A percentile compares a stretch with the other conserved stretches of the same genome.
phyloP scores from a whole-genome alignment of 2,888 invertebrate genomes.

The Drosophila sordidula region DNA sequence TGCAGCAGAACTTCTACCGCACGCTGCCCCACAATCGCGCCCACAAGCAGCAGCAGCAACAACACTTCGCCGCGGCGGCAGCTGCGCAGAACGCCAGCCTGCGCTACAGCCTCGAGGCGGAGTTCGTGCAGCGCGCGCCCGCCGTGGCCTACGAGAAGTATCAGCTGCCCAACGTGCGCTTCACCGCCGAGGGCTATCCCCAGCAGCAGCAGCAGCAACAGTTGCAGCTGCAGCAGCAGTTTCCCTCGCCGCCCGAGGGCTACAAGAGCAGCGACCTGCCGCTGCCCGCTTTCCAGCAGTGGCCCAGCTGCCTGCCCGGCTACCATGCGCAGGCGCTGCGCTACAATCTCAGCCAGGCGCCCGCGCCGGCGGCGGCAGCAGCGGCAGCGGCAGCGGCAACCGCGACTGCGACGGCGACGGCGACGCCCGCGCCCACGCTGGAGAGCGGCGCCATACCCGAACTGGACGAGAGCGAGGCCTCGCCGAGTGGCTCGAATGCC shows the following conservation, averaged over 20 bases:
- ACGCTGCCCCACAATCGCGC: slow-evolving; percentile 91
- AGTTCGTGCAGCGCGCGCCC: slow-evolving; percentile 87
- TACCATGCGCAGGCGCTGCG: slow-evolving; percentile 84
- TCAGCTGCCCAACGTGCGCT: slow-evolving; percentile 87
- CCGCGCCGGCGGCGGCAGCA: slow-evolving; percentile 32
- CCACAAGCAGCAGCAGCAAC: slow-evolving; percentile 78
- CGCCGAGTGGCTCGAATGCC: slow-evolving; percentile 62
- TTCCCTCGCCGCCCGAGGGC: slow-evolving; percentile 90
- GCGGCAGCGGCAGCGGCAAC: slow-evolving; percentile 33
- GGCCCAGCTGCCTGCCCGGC: slow-evolving; percentile 86
- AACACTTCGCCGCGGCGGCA: slow-evolving; percentile 82
- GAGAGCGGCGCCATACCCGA: slow-evolving; percentile 86
- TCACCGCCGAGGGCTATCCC: slow-evolving; percentile 93
- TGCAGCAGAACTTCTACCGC: slow-evolving; percentile 88
- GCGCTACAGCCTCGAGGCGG: slow-evolving; percentile 88
- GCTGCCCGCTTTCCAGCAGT: slow-evolving; percentile 84
- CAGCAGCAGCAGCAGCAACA: slow-evolving; percentile 81
- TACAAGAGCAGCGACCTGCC: slow-evolving; percentile 86
- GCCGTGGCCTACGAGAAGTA: slow-evolving; percentile 86
- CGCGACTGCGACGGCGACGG: slow-evolving; percentile 28
- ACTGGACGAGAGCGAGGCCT: slow-evolving; percentile 84
- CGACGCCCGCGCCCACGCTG: slow-evolving; percentile 85
- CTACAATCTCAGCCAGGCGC: slow-evolving; percentile 66
- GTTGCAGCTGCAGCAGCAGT: slow-evolving; percentile 77
- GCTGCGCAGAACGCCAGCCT: slow-evolving; percentile 86